phyloP scores from a whole-genome alignment of 2,113 vertebrate species.

The Elgaria multicarinata region DNA sequence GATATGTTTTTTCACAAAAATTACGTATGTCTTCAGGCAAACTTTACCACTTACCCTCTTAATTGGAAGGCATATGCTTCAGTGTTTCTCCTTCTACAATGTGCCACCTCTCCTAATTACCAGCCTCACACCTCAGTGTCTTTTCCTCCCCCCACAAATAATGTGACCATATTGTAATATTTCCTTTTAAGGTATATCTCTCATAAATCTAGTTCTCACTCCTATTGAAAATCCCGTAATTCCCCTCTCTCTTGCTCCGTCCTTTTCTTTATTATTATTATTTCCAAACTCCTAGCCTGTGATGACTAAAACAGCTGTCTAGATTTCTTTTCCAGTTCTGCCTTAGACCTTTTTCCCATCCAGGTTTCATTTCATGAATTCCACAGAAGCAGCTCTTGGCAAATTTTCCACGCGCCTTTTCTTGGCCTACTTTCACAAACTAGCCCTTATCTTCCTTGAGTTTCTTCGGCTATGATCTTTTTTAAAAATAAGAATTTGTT shows the following conservation, averaged over 20 bases:
- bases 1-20: neutral
- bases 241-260: neutral
- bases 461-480: neutral
- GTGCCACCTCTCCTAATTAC: neutral
- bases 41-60: neutral
- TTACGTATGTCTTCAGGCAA: neutral
- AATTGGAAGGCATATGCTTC: neutral
- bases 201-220: conserved; percentile 20
- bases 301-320: conserved; percentile 39
- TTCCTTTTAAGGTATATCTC: neutral
- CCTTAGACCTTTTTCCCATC: conserved; percentile 11
- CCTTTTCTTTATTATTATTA: neutral
- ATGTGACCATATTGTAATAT: neutral
- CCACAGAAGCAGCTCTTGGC: conserved; percentile 8
- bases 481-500: neutral
- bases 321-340: conserved; percentile 24
- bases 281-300: neutral
- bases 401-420: neutral
- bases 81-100: neutral
- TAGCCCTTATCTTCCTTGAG: neutral
- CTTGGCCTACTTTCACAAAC: neutral
- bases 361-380: conserved; percentile 19
- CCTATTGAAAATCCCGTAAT: conserved; percentile 10
- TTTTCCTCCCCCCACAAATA: too few relatives aligned
- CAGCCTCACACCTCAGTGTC: neutral